These are phyloP conservation scores for Gisinianus flammeolus DNA, from an alignment of 2,888 invertebrate genomes.

Conservation along the genomic window DNA sequence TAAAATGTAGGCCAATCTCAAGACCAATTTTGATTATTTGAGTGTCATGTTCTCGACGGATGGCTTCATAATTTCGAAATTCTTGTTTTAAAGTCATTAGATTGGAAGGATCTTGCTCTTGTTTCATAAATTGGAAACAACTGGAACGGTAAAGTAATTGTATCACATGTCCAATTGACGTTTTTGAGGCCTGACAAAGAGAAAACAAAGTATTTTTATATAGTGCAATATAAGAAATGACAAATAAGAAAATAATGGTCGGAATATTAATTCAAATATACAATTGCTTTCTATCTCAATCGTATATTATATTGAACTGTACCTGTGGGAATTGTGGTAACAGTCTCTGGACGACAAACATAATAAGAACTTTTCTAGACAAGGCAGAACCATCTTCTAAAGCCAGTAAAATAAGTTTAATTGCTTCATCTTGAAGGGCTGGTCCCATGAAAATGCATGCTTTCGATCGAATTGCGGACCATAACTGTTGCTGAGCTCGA, in stretches of 20 bases:
- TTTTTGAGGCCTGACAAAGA: slow-evolving; percentile 79
- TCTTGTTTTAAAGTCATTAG: slow-evolving; percentile 98
- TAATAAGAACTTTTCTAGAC: slow-evolving; percentile 91
- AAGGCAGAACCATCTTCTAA: slow-evolving; percentile 94
- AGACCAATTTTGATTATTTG: slow-evolving; percentile 98
- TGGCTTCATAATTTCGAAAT: slow-evolving; percentile 90
- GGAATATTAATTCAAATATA: background rate
- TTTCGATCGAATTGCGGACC: slow-evolving; percentile 47
- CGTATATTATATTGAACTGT: background rate
- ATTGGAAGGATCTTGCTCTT: slow-evolving; percentile 90
- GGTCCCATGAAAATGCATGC: slow-evolving; percentile 57
- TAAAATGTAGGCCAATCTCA: slow-evolving; percentile 94
- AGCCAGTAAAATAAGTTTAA: slow-evolving; percentile 89
- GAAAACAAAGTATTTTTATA: too few species aligned
- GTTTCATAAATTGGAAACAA: slow-evolving; percentile 97
- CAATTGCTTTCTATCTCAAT: background rate
- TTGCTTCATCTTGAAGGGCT: slow-evolving; percentile 99
- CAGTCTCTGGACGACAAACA: slow-evolving; percentile 97
- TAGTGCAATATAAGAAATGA: background rate
- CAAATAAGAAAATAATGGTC: background rate
- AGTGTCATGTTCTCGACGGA: slow-evolving; percentile 94
- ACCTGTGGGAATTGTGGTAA: slow-evolving; percentile 90
- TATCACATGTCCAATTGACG: slow-evolving; percentile 98
- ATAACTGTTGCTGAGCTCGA: slow-evolving; percentile 55
- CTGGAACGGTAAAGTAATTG: slow-evolving; percentile 96